Percentiles rank a stretch among this genome's conserved stretches.
Conservation (phyloP, 2,888 invertebrate species). For the Fragum sueziense region DNA sequence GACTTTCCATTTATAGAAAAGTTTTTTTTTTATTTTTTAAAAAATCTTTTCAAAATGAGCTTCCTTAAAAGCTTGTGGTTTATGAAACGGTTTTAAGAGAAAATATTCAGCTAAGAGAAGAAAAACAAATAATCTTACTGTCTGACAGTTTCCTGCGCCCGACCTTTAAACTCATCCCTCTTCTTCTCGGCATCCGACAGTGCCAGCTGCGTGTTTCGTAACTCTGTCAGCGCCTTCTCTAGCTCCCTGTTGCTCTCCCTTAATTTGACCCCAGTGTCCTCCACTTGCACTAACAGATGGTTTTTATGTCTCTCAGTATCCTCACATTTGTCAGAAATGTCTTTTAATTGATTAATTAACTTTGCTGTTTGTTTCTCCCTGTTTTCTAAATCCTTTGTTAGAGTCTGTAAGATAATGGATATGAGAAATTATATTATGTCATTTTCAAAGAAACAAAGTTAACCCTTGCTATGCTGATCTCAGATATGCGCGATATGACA, state of each 20-base stretch:
- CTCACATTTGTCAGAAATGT: conserved; percentile 74
- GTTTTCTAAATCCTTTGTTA: conserved; percentile 77
- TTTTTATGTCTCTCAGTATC: conserved; percentile 73
- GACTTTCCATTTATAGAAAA: too few species aligned
- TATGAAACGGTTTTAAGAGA: too few species aligned
- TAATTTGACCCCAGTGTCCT: conserved; percentile 72
- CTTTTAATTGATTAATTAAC: conserved; percentile 76
- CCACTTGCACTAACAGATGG: conserved; percentile 71
- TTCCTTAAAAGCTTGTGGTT: too few species aligned
- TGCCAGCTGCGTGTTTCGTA: conserved; percentile 71
- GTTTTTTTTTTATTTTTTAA: too few species aligned
- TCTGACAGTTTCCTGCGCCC: conserved; percentile 79
- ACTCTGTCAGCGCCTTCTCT: conserved; percentile 72
- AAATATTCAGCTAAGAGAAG: too few species aligned
- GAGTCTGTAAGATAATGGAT: conserved; percentile 66
- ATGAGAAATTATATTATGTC: too few species aligned
- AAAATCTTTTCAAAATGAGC: too few species aligned
- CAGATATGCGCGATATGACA: too few species aligned
- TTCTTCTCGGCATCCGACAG: conserved; percentile 75
- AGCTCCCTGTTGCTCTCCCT: conserved; percentile 71
- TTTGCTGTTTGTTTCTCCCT: conserved; percentile 75
- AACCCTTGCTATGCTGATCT: too few species aligned
- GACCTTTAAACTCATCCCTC: conserved; percentile 78
- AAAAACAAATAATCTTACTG: too few species aligned
- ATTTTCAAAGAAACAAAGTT: too few species aligned